Percentiles rank a stretch among this genome's conserved stretches.
phyloP scores from a whole-genome alignment of 2,888 invertebrate species.

The Troilus luridus region DNA sequence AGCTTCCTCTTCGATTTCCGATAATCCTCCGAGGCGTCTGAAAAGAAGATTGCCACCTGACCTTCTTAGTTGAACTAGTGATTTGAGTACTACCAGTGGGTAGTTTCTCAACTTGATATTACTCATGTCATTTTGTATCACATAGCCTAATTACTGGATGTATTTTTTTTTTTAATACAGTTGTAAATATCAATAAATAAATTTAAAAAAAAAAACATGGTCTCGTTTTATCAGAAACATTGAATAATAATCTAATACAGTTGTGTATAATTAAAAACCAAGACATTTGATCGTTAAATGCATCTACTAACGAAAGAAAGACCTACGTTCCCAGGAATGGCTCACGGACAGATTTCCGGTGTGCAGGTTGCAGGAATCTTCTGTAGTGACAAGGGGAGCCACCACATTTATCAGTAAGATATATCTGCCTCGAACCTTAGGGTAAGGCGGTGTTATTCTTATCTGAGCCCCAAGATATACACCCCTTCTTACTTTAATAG shows the following conservation, averaged over 20 bases:
- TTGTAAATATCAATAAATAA: neutral
- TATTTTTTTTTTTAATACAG: no score
- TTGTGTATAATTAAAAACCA: neutral
- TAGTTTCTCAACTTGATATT: no score
- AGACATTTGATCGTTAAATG: neutral
- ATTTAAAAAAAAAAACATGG: no score
- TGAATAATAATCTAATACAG: no score
- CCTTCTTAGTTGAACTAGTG: neutral
- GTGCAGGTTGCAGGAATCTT: neutral
- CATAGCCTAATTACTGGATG: no score
- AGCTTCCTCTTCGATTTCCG: no score
- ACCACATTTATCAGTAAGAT: slow-evolving; percentile 34
- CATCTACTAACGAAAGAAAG: neutral
- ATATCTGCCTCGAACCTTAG: slow-evolving; percentile 38
- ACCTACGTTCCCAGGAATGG: neutral
- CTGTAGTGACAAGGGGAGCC: neutral
- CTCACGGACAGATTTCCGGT: neutral
- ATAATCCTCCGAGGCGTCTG: no score
- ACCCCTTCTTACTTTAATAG: slow-evolving; percentile 34
- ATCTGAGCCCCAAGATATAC: slow-evolving; percentile 37
- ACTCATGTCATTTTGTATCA: no score
- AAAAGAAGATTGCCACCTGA: no score
- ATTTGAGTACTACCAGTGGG: no score
- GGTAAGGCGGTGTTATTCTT: slow-evolving; percentile 26
- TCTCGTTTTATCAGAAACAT: no score